Evolutionary conservation across 2,113 vertebrate genomes (phyloP).

Genomic region (Ceyx margarethae): DNA sequence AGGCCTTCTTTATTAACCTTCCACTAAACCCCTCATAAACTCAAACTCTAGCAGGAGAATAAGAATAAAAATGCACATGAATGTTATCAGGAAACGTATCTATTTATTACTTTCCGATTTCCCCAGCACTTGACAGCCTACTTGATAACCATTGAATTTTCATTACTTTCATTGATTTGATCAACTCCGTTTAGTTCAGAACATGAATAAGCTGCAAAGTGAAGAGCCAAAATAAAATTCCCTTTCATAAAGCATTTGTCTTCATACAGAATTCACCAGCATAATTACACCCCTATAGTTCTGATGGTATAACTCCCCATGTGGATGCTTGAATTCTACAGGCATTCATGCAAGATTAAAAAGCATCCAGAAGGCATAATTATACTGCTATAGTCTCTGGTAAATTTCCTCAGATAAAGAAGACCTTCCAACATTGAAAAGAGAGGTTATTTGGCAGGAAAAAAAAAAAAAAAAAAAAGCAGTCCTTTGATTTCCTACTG

Average conservation of each 20-base stretch:
- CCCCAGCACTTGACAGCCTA: neutral
- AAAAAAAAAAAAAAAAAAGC: neutral
- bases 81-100: conserved; percentile 19
- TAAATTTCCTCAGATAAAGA: conserved; percentile 44
- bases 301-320: conserved; percentile 26
- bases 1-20: conserved; percentile 21
- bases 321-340: conserved; percentile 21
- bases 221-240: conserved; percentile 38
- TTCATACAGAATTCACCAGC: conserved; percentile 5
- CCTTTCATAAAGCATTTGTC: conserved; percentile 31
- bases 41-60: neutral
- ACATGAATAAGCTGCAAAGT: conserved; percentile 17
- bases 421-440: neutral
- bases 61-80: neutral
- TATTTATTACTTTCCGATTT: conserved; percentile 52
- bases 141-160: conserved; percentile 45
- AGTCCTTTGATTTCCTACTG: neutral
- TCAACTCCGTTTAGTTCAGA: conserved; percentile 23
- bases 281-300: conserved; percentile 7
- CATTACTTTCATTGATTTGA: conserved; percentile 57
- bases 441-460: neutral
- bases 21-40: conserved; percentile 37
- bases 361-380: conserved; percentile 52
- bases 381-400: conserved; percentile 14
- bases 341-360: conserved; percentile 52